Conservation (phyloP, 92 coral and sea anemone species). For the Montipora capitata region DNA sequence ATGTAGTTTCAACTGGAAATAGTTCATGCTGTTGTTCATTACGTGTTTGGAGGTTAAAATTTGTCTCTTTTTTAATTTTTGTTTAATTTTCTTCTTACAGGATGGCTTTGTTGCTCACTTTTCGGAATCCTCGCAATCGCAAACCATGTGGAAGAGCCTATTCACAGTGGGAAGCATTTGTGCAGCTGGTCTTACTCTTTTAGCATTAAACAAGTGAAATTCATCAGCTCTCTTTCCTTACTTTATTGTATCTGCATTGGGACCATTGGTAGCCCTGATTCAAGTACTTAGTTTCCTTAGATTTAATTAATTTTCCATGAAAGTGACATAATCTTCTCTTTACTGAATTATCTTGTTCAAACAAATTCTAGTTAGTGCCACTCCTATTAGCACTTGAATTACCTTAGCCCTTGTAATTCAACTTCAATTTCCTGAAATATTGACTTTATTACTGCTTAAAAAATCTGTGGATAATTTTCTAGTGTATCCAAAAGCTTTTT, state of each 20-base stretch:
- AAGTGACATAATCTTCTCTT: too few species aligned
- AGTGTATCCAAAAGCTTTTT: too few species aligned
- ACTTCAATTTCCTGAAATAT: too few species aligned
- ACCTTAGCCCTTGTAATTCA: not conserved
- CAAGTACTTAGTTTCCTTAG: too few species aligned
- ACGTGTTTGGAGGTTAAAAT: not conserved
- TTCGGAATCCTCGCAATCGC: slow-evolving; percentile 88
- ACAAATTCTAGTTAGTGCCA: not conserved
- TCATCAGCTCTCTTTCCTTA: not conserved
- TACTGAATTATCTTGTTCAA: too few species aligned
- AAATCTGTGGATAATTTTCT: too few species aligned
- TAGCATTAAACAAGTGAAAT: slow-evolving; percentile 90
- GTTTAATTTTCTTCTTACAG: slow-evolving; percentile 55
- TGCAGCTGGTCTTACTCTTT: slow-evolving; percentile 96
- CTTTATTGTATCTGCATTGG: slow-evolving; percentile 41
- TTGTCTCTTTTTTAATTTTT: not conserved
- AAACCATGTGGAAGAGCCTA: slow-evolving; percentile 94
- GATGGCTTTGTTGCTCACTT: slow-evolving; percentile 96
- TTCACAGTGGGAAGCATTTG: slow-evolving; percentile 97
- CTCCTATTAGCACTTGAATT: not conserved
- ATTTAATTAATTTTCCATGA: too few species aligned
- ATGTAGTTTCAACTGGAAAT: too few species aligned
- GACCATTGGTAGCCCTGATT: not conserved
- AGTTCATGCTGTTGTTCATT: too few species aligned
- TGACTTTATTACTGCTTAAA: too few species aligned